Percentiles rank a stretch among this genome's conserved stretches.
These are phyloP conservation scores for Mirounga angustirostris DNA, from an alignment of 2,113 vertebrate species.

Conservation along the genomic window DNA sequence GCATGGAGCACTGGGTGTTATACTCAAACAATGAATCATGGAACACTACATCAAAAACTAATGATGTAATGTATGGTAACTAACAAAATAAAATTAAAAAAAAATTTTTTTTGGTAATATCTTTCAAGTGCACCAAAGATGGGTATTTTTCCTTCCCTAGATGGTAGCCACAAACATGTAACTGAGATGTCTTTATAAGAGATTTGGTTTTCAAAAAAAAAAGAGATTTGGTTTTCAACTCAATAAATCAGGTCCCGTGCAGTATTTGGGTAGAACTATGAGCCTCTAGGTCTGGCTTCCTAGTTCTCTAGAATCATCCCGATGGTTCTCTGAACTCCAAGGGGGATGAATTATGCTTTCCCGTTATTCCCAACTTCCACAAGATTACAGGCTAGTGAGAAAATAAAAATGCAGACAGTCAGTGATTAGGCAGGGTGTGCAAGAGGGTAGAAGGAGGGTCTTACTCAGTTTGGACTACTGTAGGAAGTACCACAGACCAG, in stretches of 20 bases:
- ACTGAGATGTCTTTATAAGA: conserved; percentile 13
- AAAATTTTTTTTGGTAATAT: not conserved
- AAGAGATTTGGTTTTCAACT: conserved; percentile 37
- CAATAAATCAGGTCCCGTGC: not conserved
- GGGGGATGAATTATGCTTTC: not conserved
- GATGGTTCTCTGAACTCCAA: conserved; percentile 14
- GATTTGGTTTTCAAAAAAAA: conserved; percentile 8
- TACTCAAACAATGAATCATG: too few species aligned
- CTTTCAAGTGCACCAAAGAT: not conserved
- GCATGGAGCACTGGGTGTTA: too few species aligned
- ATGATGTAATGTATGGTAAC: too few species aligned
- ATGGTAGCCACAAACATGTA: not conserved
- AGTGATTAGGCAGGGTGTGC: not conserved
- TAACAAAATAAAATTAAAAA: too few species aligned
- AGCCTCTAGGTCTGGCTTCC: not conserved
- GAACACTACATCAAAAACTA: too few species aligned
- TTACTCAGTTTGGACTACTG: not conserved
- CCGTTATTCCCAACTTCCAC: not conserved
- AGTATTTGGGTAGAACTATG: not conserved
- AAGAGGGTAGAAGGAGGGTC: fast-evolving
- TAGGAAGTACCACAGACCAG: not conserved
- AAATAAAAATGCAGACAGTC: not conserved
- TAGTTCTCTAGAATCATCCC: not conserved
- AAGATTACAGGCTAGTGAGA: not conserved
- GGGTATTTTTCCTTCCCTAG: not conserved